Conservation (phyloP, 1,140 invertebrate species). For the Nephila pilipes region DNA sequence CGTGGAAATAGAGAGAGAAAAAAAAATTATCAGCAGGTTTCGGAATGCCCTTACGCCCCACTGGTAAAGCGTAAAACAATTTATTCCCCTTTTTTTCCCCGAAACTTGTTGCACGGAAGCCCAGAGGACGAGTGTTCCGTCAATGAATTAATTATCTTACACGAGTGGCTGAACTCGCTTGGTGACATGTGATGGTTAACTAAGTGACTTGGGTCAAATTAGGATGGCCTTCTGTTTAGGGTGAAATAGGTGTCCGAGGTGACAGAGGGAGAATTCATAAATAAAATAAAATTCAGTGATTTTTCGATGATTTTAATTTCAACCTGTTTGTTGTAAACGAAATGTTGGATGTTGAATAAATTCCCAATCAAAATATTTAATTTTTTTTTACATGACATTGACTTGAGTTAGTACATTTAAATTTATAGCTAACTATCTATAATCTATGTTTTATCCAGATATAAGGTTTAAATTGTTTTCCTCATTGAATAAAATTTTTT, state of each 20-base stretch:
- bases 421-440: too few relatives aligned
- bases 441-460: too few relatives aligned
- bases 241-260: not conserved
- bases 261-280: not conserved
- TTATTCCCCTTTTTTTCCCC: constrained; percentile 15
- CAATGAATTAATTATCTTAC: constrained; percentile 46
- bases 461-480: too few relatives aligned
- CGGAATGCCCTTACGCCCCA: constrained; percentile 37
- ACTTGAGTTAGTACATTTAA: too few relatives aligned
- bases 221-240: not conserved
- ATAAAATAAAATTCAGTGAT: not conserved
- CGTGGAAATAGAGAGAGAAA: not conserved
- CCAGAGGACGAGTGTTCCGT: not conserved
- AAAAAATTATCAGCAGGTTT: not conserved
- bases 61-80: constrained; percentile 63
- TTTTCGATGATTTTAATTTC: too few relatives aligned
- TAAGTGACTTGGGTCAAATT: not conserved
- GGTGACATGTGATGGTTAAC: not conserved
- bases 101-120: not conserved
- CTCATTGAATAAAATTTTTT: too few relatives aligned
- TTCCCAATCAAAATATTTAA: too few relatives aligned
- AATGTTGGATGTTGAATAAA: too few relatives aligned
- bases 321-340: too few relatives aligned
- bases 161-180: constrained; percentile 10
- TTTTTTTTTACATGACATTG: too few relatives aligned